These are phyloP conservation scores for Sesamia inferens DNA, from an alignment of 2,888 invertebrate genomes.

Conservation along the genomic window DNA sequence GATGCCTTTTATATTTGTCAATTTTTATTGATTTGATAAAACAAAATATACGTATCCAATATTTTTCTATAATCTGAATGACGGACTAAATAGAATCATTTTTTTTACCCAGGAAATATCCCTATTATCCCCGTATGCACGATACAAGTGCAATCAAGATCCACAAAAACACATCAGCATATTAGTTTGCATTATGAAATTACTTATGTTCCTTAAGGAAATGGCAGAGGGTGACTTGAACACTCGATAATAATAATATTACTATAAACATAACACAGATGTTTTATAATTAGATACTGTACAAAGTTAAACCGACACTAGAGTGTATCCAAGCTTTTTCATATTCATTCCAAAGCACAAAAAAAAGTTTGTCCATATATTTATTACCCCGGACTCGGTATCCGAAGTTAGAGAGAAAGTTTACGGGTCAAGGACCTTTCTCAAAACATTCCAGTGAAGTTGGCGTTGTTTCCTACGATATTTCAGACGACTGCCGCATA, in stretches of 20 bases:
- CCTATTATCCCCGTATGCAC: no score
- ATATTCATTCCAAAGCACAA: constrained; percentile 59
- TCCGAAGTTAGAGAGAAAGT: constrained; percentile 78
- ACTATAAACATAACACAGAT: constrained; percentile 3
- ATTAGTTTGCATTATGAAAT: no score
- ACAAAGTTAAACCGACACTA: constrained; percentile 20
- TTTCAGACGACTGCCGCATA: constrained; percentile 37
- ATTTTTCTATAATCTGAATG: no score
- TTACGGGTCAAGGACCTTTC: constrained; percentile 80
- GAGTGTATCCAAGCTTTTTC: constrained; percentile 48
- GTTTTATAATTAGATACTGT: constrained; percentile 24
- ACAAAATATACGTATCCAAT: no score
- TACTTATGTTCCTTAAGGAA: no score
- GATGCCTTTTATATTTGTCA: no score
- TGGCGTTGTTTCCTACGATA: constrained; percentile 51
- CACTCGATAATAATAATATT: not conserved
- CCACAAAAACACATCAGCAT: no score
- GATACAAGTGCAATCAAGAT: no score
- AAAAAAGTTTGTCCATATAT: constrained; percentile 77
- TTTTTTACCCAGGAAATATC: no score
- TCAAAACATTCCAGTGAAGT: constrained; percentile 75
- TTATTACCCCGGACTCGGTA: constrained; percentile 74
- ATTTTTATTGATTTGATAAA: no score
- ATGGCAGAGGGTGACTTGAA: no score
- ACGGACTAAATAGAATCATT: no score